These are phyloP conservation scores for Solenopsis fugax DNA, from an alignment of 1,140 invertebrate genomes.

Conservation along the genomic window DNA sequence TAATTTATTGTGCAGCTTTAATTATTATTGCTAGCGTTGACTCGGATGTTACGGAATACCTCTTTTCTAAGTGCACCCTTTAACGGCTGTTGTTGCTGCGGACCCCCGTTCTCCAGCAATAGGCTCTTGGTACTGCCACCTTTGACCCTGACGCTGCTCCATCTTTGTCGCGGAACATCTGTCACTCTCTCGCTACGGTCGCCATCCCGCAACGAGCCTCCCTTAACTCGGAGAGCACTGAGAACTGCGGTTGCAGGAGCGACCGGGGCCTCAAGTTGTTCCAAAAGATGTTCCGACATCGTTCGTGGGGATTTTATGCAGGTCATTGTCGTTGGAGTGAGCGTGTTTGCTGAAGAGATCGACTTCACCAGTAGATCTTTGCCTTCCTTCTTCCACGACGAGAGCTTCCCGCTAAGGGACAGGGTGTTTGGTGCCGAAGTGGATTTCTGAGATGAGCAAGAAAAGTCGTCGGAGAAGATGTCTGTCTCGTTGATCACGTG, in stretches of 20 bases:
- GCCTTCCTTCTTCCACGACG: conserved; percentile 77
- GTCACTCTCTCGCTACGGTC: conserved; percentile 74
- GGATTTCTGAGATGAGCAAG: conserved; percentile 41
- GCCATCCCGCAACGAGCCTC: conserved; percentile 81
- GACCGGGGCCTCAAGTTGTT: conserved; percentile 79
- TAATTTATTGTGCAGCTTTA: background rate
- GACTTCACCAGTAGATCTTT: conserved; percentile 82
- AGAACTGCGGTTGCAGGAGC: conserved; percentile 74
- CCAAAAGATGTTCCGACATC: conserved; percentile 85
- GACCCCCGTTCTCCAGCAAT: conserved; percentile 84
- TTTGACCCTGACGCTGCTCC: conserved; percentile 85
- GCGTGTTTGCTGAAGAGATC: conserved; percentile 82
- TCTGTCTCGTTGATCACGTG: conserved; percentile 57
- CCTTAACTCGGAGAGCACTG: conserved; percentile 78
- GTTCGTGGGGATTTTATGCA: conserved; percentile 85
- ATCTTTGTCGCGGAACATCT: conserved; percentile 81
- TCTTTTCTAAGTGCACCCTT: conserved; percentile 83
- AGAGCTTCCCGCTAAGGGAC: conserved; percentile 73
- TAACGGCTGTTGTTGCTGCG: conserved; percentile 78
- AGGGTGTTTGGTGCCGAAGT: conserved; percentile 73
- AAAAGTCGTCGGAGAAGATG: conserved; percentile 3
- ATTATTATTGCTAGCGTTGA: background rate
- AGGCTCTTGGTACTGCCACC: conserved; percentile 85
- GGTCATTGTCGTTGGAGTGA: conserved; percentile 83
- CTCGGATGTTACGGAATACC: conserved; percentile 76